phyloP scores from a whole-genome alignment of 1,140 invertebrate genomes.

The Paracyclopina nana region DNA sequence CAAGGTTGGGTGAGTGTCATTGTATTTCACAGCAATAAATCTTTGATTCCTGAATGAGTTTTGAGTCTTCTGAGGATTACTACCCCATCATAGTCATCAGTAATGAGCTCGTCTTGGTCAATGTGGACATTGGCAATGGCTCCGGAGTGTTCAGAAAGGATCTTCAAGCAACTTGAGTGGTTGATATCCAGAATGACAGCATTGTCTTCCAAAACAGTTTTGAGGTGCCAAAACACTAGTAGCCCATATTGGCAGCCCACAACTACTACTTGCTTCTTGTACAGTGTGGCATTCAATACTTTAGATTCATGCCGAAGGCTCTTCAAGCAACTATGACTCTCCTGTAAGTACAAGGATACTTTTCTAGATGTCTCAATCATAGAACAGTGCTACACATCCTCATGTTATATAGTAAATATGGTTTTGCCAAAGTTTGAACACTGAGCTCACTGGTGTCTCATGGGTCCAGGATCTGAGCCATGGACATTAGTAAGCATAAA shows the following conservation, averaged over 20 bases:
- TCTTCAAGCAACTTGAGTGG: neutral
- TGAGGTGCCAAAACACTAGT: neutral
- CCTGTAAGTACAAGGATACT: too few relatives aligned
- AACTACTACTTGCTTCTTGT: neutral
- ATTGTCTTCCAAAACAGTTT: neutral
- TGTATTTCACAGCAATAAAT: too few relatives aligned
- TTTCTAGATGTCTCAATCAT: too few relatives aligned
- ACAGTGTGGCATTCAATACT: constrained; percentile 3
- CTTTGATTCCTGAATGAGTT: too few relatives aligned
- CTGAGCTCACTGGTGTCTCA: too few relatives aligned
- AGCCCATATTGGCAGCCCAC: neutral
- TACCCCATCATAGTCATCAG: constrained; percentile 5
- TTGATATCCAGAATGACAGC: neutral
- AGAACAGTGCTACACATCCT: too few relatives aligned
- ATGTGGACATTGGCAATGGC: neutral
- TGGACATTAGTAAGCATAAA: too few relatives aligned
- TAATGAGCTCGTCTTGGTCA: neutral
- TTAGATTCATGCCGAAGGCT: constrained; percentile 2
- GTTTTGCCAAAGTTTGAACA: too few relatives aligned
- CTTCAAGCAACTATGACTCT: neutral
- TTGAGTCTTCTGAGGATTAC: neutral
- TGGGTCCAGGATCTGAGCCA: too few relatives aligned
- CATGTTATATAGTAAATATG: too few relatives aligned
- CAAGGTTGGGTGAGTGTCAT: too few relatives aligned
- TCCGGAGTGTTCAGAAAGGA: neutral